Evolutionary conservation across 37 sponge, comb jelly and placozoan species (phyloP).

Genomic region (Spongilla lacustris): DNA sequence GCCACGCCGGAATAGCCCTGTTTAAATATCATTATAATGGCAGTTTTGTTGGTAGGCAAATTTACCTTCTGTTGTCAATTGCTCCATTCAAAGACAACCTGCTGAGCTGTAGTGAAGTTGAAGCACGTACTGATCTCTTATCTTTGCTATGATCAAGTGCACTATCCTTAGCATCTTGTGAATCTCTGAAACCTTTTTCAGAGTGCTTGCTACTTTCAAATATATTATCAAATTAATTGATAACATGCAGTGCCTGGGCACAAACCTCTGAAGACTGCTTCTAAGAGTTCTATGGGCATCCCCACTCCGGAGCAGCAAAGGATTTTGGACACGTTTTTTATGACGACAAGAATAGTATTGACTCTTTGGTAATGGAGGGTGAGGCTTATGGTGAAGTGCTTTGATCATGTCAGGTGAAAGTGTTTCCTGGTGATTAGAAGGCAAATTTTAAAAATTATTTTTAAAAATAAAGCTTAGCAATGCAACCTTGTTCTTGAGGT

Average conservation of each 20-base stretch:
- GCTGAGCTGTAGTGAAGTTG: background rate
- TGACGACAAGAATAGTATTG: background rate
- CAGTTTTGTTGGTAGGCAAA: background rate
- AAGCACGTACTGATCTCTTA: background rate
- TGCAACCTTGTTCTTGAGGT: constrained; percentile 64
- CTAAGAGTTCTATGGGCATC: background rate
- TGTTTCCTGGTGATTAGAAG: constrained; percentile 19
- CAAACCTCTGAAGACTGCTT: background rate
- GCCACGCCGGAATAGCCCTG: constrained; percentile 51
- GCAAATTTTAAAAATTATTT: background rate
- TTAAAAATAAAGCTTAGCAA: too few species aligned
- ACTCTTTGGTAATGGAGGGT: background rate
- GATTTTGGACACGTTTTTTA: background rate
- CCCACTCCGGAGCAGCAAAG: background rate
- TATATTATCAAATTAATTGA: too few species aligned
- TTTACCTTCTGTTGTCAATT: background rate
- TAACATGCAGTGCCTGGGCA: background rate
- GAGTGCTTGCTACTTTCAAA: too few species aligned
- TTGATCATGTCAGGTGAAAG: constrained; percentile 8
- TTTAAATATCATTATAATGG: background rate
- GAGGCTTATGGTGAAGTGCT: constrained; percentile 10
- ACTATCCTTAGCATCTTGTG: background rate
- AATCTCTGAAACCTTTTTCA: background rate
- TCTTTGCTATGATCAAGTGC: background rate
- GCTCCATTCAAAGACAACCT: background rate